Conservation (phyloP, 2,113 vertebrate species). For the Piliocolobus tephrosceles region DNA sequence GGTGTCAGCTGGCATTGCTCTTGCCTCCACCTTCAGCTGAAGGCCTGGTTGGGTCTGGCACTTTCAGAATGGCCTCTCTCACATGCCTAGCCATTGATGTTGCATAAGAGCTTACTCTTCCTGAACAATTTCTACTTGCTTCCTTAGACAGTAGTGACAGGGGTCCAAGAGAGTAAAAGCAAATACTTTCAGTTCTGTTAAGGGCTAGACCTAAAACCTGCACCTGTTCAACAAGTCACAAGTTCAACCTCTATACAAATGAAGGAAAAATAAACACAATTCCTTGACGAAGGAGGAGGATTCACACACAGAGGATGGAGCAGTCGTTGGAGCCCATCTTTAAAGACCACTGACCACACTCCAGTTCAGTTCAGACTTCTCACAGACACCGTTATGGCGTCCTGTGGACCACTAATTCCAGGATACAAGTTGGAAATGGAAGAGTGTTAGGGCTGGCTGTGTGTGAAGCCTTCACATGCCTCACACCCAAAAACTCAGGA, state of each 20-base stretch:
- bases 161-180: neutral
- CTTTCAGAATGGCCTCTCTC: rapidly evolving
- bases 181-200: neutral
- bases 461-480: too few species aligned
- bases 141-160: neutral
- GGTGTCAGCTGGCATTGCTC: neutral
- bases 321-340: rapidly evolving
- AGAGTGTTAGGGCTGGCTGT: rapidly evolving
- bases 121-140: rapidly evolving
- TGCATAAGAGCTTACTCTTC: rapidly evolving
- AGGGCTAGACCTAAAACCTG: neutral
- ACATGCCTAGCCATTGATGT: rapidly evolving
- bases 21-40: rapidly evolving
- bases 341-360: neutral
- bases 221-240: neutral
- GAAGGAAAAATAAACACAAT: neutral
- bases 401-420: neutral
- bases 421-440: rapidly evolving
- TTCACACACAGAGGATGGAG: rapidly evolving
- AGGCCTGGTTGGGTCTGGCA: too few species aligned
- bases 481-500: rapidly evolving
- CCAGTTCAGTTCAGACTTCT: neutral
- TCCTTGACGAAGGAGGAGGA: neutral
- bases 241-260: neutral
- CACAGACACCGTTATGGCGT: neutral